Evolutionary conservation across 53 echinoderm and acorn worm genomes (phyloP), one percentile per base, ranked within the genome.

Genomic region (Temnopleurus reevesii): DNA sequence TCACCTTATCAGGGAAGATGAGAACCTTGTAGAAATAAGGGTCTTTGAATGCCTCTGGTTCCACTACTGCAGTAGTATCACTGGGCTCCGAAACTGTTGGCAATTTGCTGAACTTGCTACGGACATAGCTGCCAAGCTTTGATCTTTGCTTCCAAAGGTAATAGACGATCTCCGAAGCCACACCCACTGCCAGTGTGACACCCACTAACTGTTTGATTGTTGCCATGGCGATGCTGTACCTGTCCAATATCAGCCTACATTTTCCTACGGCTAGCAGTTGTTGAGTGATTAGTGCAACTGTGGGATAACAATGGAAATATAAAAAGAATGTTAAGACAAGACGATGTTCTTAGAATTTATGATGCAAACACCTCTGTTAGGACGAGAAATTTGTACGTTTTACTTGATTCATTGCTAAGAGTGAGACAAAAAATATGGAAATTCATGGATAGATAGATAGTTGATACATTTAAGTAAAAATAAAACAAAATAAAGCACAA

Each of bases 1-100:
- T n/a, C 31, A 84, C 38, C 30, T 89, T 44, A 81, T 97, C 95
- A 1, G 98, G 98, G 57, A 95, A 97, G 41, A 97, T 95, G 25
- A 95, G 64, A 5, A 94, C 94, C 46, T 93, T 63, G 81, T 96
- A 88, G 25, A 94, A 64, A 56, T 90, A 55, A 15, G 90, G 80
- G 21, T 63, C 61, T 27, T 45, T 55, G 27, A 23, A 17, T 23
- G 12, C 23, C 8, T 53, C 53, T n/a, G 24, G 8, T 36, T 63
- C 33, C 38, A 43, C 33, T 77, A 8, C 31, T n/a, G 29, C 2
- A 45, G 71, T 38, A 4, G 35, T 0, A 30, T 10, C 23, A 17
- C 47, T 1, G 51, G 13, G 8, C 5, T 26, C 24, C 21, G 44
- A 4, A 15, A 23, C 49, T 29, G 19, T 13, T 29, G 26, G 26